These are phyloP conservation scores for Albula goreensis DNA, from an alignment of 2,113 vertebrate species.

Conservation along the genomic window DNA sequence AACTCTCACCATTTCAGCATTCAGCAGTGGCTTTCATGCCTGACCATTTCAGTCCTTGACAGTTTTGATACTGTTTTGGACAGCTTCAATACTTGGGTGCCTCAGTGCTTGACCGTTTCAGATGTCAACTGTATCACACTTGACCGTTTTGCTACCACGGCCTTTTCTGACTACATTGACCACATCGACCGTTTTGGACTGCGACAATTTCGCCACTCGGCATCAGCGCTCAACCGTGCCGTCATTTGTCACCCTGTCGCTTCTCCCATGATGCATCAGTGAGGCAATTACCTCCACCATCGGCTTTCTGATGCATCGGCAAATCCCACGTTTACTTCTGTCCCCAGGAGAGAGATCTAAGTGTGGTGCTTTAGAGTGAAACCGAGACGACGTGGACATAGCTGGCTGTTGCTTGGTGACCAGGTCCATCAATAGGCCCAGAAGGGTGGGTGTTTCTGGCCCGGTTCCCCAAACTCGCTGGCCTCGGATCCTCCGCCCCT, in stretches of 20 bases:
- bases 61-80: not conserved
- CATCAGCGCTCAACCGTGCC: not conserved
- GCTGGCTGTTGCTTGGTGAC: slow-evolving; percentile 15
- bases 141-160: too few relatives aligned
- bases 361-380: not conserved
- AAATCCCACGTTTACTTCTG: not conserved
- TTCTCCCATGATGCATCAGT: not conserved
- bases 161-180: too few relatives aligned
- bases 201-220: not conserved
- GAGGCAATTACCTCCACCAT: not conserved
- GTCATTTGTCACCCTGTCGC: not conserved
- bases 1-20: too few relatives aligned
- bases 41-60: not conserved
- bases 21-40: too few relatives aligned
- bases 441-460: not conserved
- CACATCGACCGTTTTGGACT: not conserved
- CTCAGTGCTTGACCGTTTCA: not conserved
- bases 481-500: not conserved
- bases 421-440: not conserved
- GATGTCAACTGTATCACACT: too few relatives aligned
- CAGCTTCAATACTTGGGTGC: not conserved
- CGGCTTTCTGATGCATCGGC: not conserved
- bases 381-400: not conserved
- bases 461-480: not conserved
- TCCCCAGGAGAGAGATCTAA: not conserved